Conservation (phyloP, 2,888 invertebrate genomes). For the Amblyjoppa proteus region DNA sequence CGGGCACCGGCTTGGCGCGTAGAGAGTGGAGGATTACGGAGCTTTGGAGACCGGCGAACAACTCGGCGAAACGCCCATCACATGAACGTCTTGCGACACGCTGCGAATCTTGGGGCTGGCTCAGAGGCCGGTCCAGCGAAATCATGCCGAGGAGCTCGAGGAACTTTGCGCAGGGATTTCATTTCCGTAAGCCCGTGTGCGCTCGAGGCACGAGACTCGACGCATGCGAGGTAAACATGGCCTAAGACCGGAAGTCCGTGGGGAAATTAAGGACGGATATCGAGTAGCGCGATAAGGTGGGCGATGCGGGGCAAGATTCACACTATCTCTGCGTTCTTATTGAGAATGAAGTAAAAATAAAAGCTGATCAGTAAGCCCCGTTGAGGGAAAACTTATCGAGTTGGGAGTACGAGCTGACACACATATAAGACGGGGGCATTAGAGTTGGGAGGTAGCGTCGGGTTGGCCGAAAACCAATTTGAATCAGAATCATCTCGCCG, state of each 20-base stretch:
- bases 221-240: constrained; percentile 22
- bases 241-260: constrained; percentile 41
- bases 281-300: constrained; percentile 26
- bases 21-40: no score
- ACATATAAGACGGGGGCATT: not conserved
- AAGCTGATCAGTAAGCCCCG: constrained; percentile 37
- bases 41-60: no score
- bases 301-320: constrained; percentile 28
- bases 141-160: no score
- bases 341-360: constrained; percentile 3
- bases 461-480: constrained; percentile 42
- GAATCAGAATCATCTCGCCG: constrained; percentile 54
- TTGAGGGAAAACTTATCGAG: constrained; percentile 47
- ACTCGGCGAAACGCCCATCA: no score
- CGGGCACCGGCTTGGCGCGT: no score
- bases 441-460: not conserved
- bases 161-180: no score
- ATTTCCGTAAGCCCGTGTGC: not conserved
- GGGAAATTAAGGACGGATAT: constrained; percentile 57
- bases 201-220: not conserved
- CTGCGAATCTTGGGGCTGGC: no score
- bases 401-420: constrained; percentile 10
- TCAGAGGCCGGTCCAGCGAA: no score
- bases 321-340: constrained; percentile 24
- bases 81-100: no score